A percentile compares a stretch with the other conserved stretches of the same genome.
These are phyloP conservation scores for Cordilura impudica DNA, from an alignment of 2,888 invertebrate species.

Conservation along the genomic window DNA sequence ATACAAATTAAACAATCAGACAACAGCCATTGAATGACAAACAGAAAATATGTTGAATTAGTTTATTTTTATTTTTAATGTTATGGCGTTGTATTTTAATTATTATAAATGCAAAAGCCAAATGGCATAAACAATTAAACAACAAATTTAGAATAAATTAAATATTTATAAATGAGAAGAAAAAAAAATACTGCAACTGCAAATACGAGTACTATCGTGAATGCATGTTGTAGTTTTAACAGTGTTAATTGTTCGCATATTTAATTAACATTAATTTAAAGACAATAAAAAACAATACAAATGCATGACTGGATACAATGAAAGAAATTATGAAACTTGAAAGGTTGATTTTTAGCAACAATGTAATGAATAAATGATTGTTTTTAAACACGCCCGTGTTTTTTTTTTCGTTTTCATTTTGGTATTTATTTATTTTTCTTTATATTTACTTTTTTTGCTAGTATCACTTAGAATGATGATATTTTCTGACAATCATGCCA, in stretches of 20 bases:
- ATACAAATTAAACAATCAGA: conserved; percentile 20
- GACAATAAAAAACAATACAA: too few relatives aligned
- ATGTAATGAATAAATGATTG: background rate
- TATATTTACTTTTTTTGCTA: conserved; percentile 7
- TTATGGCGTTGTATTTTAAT: background rate
- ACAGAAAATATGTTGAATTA: background rate
- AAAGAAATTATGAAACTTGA: background rate
- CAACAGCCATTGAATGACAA: background rate
- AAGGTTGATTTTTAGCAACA: conserved; percentile 4
- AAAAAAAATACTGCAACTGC: background rate
- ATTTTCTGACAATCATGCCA: conserved; percentile 32
- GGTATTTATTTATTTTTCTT: conserved; percentile 1
- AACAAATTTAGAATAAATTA: conserved; percentile 10
- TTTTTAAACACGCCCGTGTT: conserved; percentile 23
- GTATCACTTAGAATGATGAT: background rate
- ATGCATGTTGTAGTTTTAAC: background rate
- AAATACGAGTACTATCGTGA: conserved; percentile 5
- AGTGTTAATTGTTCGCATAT: conserved; percentile 27
- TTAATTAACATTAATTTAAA: conserved; percentile 28
- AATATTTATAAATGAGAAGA: conserved; percentile 11
- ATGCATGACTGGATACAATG: background rate
- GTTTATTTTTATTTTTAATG: background rate
- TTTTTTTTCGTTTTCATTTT: background rate
- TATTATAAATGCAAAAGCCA: background rate
- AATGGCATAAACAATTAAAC: conserved; percentile 10